These are phyloP conservation scores for Drosophila equinoxialis DNA, from an alignment of 1,140 invertebrate genomes.

Conservation along the genomic window DNA sequence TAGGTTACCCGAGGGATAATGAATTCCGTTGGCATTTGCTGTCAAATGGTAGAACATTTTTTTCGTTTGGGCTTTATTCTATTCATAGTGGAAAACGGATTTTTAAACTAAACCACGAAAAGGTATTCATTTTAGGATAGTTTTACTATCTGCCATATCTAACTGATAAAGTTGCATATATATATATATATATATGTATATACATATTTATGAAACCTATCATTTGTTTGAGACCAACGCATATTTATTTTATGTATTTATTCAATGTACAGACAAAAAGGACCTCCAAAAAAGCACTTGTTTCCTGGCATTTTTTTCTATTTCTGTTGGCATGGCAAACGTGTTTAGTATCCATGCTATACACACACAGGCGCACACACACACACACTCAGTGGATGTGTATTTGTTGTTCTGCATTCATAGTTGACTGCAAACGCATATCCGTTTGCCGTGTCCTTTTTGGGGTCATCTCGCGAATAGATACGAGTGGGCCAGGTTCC, in stretches of 20 bases:
- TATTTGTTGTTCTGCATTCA: conserved; percentile 50
- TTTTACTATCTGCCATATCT: background rate
- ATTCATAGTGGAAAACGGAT: too few species aligned
- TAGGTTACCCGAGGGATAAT: too few species aligned
- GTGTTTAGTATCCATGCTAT: conserved; percentile 51
- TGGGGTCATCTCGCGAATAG: conserved; percentile 35
- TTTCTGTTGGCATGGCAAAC: conserved; percentile 51
- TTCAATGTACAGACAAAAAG: background rate
- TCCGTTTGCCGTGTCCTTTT: conserved; percentile 62
- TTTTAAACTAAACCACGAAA: too few species aligned
- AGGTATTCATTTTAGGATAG: background rate
- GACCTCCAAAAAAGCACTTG: background rate
- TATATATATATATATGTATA: conserved; percentile 1
- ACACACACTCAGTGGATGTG: conserved; percentile 20
- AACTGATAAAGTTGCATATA: background rate
- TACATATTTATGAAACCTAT: conserved; percentile 3
- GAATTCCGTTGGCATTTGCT: too few species aligned
- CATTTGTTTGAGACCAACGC: background rate
- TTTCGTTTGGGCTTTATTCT: too few species aligned
- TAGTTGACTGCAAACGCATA: conserved; percentile 75
- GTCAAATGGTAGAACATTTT: too few species aligned
- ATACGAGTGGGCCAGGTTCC: conserved; percentile 7
- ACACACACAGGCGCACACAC: conserved; percentile 14
- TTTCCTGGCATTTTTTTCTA: conserved; percentile 2
- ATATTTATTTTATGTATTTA: conserved; percentile 10